Evolutionary conservation across 2,113 vertebrate genomes (phyloP).

Genomic region (Narcine bancroftii): DNA sequence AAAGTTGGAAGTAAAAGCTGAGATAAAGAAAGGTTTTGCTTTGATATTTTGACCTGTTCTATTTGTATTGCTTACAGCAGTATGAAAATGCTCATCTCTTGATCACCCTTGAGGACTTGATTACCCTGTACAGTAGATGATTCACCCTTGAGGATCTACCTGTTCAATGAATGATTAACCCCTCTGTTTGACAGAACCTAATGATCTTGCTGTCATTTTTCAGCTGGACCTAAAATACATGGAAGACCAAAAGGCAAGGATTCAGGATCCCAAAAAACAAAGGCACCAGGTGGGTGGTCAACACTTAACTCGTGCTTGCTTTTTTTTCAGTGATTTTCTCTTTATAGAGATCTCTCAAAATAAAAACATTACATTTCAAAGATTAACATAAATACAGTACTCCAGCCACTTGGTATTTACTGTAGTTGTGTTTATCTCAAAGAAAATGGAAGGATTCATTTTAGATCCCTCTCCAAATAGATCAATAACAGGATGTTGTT

Average conservation of each 20-base stretch:
- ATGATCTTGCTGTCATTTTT: conserved; percentile 43
- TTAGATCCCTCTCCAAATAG: neutral
- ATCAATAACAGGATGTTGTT: neutral
- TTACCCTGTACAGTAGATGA: no score
- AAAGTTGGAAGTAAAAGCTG: neutral
- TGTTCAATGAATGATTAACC: conserved; percentile 2
- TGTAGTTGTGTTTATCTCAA: neutral
- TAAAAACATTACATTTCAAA: neutral
- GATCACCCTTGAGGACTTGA: neutral
- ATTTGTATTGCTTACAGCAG: conserved; percentile 20
- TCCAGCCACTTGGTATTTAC: neutral
- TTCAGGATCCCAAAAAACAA: conserved; percentile 63
- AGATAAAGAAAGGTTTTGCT: neutral
- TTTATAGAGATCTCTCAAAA: neutral
- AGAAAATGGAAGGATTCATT: no score
- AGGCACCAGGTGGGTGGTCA: conserved; percentile 55
- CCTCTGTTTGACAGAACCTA: conserved; percentile 42
- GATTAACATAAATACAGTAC: neutral
- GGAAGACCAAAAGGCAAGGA: conserved; percentile 57
- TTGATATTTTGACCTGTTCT: neutral
- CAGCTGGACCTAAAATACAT: conserved; percentile 66
- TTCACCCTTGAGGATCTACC: conserved; percentile 4
- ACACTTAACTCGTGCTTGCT: neutral
- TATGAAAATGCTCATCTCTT: conserved; percentile 26
- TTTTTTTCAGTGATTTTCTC: neutral